phyloP scores from a whole-genome alignment of 2,888 invertebrate genomes.

The Psylliodes chrysocephalus region DNA sequence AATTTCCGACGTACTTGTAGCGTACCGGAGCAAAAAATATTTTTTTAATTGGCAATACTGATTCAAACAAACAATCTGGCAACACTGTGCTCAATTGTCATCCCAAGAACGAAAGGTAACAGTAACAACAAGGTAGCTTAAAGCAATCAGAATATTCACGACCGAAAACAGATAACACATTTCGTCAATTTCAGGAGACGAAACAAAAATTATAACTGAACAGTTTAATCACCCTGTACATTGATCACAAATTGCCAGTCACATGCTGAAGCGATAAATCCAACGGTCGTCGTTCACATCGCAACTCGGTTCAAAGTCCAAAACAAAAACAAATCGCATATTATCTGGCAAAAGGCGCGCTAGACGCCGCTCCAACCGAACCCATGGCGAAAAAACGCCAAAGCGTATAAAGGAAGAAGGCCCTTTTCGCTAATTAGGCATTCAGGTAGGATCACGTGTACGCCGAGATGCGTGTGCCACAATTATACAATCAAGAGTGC shows the following conservation, averaged over 20 bases:
- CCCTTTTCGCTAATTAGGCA: constrained; percentile 43
- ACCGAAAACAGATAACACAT: too few species aligned
- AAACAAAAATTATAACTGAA: not conserved
- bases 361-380: not conserved
- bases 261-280: constrained; percentile 22
- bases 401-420: constrained; percentile 3
- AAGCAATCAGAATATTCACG: too few species aligned
- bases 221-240: constrained; percentile 2
- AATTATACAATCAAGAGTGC: constrained; percentile 61
- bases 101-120: too few species aligned
- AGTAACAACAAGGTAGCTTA: too few species aligned
- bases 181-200: not conserved
- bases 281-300: constrained; percentile 4
- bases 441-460: constrained; percentile 54
- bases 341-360: not conserved
- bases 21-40: too few species aligned
- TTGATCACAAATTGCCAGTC: constrained; percentile 14
- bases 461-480: constrained; percentile 56
- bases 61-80: too few species aligned
- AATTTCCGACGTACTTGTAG: too few species aligned
- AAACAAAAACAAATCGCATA: constrained; percentile 16
- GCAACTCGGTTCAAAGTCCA: constrained; percentile 23
- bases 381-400: not conserved
- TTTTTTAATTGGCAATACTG: too few species aligned
- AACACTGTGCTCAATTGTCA: too few species aligned